A percentile compares a stretch with the other conserved stretches of the same genome.
These are phyloP conservation scores for Chrysemys picta DNA, from an alignment of 2,113 vertebrate genomes.

Conservation along the genomic window DNA sequence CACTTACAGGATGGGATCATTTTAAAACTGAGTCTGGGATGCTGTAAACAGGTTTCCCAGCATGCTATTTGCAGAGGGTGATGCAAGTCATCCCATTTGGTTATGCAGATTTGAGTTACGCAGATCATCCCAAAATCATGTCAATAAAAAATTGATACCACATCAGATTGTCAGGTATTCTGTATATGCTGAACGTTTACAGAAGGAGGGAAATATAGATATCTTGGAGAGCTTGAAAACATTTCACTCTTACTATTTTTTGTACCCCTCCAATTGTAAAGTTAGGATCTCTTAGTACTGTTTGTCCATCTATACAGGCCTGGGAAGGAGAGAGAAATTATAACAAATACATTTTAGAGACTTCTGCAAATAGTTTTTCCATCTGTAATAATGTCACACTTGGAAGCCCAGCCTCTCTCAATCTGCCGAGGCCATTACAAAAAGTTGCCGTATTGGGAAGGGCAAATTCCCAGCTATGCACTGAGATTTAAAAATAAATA, in stretches of 20 bases:
- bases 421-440: neutral
- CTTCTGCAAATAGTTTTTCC: neutral
- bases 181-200: neutral
- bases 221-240: neutral
- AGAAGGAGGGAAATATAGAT: neutral
- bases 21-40: neutral
- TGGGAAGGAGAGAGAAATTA: conserved; percentile 14
- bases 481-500: conserved; percentile 24
- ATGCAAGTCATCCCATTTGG: neutral
- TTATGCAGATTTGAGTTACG: neutral
- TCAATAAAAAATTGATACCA: neutral
- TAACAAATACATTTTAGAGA: neutral
- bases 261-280: neutral
- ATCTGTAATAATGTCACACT: conserved; percentile 16
- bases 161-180: neutral
- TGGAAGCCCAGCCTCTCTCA: neutral
- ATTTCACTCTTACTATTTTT: neutral
- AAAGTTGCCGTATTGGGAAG: conserved; percentile 38
- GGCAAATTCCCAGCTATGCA: conserved; percentile 60
- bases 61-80: neutral
- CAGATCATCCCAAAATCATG: neutral
- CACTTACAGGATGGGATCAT: neutral
- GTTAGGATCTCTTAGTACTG: neutral
- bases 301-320: neutral
- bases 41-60: neutral